phyloP scores from a whole-genome alignment of 2,888 invertebrate species.

The Dicyrtoma fusca region DNA sequence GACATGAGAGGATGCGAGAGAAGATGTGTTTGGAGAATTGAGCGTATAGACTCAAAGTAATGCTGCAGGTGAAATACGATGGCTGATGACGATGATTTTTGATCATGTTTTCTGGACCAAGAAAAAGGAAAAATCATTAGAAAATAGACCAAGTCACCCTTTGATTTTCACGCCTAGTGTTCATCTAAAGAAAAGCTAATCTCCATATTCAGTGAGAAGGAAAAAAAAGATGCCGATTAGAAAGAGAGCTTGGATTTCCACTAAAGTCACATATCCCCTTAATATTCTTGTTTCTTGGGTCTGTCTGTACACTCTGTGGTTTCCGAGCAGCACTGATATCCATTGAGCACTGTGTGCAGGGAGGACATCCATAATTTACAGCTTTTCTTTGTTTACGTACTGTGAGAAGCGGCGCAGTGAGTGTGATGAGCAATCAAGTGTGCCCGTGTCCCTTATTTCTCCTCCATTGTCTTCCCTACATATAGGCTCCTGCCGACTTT shows the following conservation, averaged over 20 bases:
- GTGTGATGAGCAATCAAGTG: constrained; percentile 35
- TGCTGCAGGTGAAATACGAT: neutral
- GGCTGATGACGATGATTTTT: constrained; percentile 13
- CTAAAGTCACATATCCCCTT: too few relatives aligned
- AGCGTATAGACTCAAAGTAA: too few relatives aligned
- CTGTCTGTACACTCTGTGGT: too few relatives aligned
- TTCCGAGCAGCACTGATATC: too few relatives aligned
- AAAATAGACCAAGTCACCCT: constrained; percentile 31
- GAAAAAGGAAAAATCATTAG: constrained; percentile 22
- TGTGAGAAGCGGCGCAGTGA: constrained; percentile 10
- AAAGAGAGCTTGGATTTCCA: too few relatives aligned
- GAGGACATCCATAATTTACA: constrained; percentile 28
- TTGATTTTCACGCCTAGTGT: constrained; percentile 38
- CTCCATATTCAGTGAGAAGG: constrained; percentile 40
- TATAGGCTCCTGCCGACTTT: constrained; percentile 16
- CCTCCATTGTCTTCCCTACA: constrained; percentile 28
- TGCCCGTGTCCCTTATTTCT: constrained; percentile 33
- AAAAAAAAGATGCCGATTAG: constrained; percentile 5
- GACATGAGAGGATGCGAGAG: neutral
- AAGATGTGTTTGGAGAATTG: neutral
- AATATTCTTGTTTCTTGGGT: too few relatives aligned
- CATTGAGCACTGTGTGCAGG: constrained; percentile 14
- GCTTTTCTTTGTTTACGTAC: constrained; percentile 24
- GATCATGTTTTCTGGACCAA: constrained; percentile 30
- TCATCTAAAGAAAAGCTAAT: constrained; percentile 36